Base-by-base conservation (phyloP, 2,797 vertebrate species). In the Sebastolobus alascanus region DNA sequence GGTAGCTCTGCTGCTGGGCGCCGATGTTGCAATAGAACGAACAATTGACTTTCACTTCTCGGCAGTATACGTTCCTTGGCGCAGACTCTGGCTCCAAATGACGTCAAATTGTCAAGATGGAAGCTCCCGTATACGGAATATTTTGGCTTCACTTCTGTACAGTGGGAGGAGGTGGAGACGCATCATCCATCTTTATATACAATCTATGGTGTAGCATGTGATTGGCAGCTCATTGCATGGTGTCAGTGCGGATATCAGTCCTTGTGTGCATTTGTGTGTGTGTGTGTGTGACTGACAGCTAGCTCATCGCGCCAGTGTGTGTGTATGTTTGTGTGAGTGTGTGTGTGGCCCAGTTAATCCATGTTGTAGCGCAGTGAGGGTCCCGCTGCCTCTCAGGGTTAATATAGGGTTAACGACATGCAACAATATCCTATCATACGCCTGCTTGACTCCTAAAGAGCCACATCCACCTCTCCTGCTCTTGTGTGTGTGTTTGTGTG, bases 401-500 rank as follows among this genome's bases (percentile, higher is more conserved):
- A 96, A 84, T 94, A 90, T 93, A 94, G 95, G 96, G 96, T 97
- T 97, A 97, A 96, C 92, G 87, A 93, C 78, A 74, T 86, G 90
- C 93, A 90, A 90, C 84, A 84, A 90, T 88, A 97, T 97, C 97
- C 96, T 92, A 97, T 97, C 97, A 95, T 95, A 93, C 95, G 97
- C 97, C 96, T 97, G 95, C 95, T 90, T 97, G 96, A 96, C 95
- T 96, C 95, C 92, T 94, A 96, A 96, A 96, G 95, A 95, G 92
- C 86, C 83, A 93, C 91, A 95, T 89, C 90, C 92, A 91, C 92
- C 92, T 94, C 91, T 79, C 38, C 90, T 88, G 69, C 61, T 75
- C 64, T 18, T 22, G 4, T 52, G 3, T 63, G 33, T 61, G 29
- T 52, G 22, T 86, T 22, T 60, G n/a, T 63, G 73, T 64, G 82